Base-by-base conservation (phyloP, 2,797 vertebrate species). In the Phrynocephalus guinanensis region DNA sequence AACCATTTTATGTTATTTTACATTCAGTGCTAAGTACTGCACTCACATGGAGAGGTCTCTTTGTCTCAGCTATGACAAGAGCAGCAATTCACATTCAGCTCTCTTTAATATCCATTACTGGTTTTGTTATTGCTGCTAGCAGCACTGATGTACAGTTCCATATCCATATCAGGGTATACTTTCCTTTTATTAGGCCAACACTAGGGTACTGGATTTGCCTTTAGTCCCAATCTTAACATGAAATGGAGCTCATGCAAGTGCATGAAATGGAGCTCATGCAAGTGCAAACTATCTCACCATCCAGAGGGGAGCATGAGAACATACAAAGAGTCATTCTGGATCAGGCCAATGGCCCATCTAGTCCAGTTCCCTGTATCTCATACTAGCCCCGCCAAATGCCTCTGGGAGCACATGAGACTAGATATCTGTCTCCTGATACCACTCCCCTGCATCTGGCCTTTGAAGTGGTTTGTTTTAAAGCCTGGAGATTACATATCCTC, bases 61-160 rank as follows among this genome's bases (percentile, higher is more conserved):
- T 15, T 60, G 28, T 2, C 20, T 33, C 70, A 44, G 4, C 3
- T 80, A 24, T 0, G 18, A 44, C 11, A 86, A 76, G 52, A 11
- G 0, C 0, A 3, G 0, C 0, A 2, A 5, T 15, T 0, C 48
- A 67, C 70, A 30, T 6, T 0, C 0, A 66, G 90, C 68, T 30
- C 77, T 26, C 44, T 44, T 30, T 20, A 13, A 33, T 66, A 71
- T 76, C 18, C 56, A 84, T 7, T 24, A 0, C 44, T 28, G 71
- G 11, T 6, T 6, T 0, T 18, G 26, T 1, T 10, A 81, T 63
- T 56, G 75, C 60, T 0, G 38, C 11, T 56, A 0, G 6, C 8
- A 26, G 63, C 18, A 4, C 30, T 77, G 50, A 16, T 48, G 3
- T 0, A 0, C 3, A 66, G 56, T 72, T 24, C 52, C 52, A 63